Base-by-base conservation (phyloP, 2,113 vertebrate species). In the Cnemophilus loriae region DNA sequence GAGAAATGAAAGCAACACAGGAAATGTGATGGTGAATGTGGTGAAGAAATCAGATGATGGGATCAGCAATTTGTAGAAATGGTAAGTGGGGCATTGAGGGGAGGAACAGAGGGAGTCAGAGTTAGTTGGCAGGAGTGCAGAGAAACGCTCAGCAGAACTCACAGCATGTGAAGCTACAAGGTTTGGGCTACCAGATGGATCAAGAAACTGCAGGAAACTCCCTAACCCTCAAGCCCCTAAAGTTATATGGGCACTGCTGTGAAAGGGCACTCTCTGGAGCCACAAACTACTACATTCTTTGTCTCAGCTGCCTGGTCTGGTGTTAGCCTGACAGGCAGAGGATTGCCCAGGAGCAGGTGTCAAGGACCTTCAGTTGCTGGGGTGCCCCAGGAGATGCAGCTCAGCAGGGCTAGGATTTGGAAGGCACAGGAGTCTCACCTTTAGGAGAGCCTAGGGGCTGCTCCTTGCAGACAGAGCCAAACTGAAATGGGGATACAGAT, bases 111-210 rank as follows among this genome's bases (percentile, higher is more conserved):
- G 32, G 60, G 94, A 95, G 95, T 56, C 60, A 42, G 41, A 87
- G 44, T 96, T 92, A 95, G 79, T 81, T 90, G 90, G 68, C 65
- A 93, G 61, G 83, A 90, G 56, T 22, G 56, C 64, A 83, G 59
- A 84, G 64, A 81, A 89, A 75, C 0, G 0, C 44, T 47, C 33
- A 55, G 42, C 56, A 81, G 35, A 90, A 81, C 50, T 39, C 18
- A 42, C 5, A 3, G 30, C 42, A 63, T 42, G 47, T 6, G 8
- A 89, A 86, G 11, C 60, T 78, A 42, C 50, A 77, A 61, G 50
- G 30, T 67, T 46, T 92, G 35, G 50, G 28, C 41, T 67, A 85
- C 18, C 65, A 90, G 70, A 37, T 14, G 9, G 39, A 50, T 30
- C 69, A 41, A 75, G 64, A 93, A 91, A 60, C 19, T 9, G 20